These are phyloP conservation scores for Mastomys coucha DNA, from an alignment of 2,113 vertebrate genomes.

Conservation along the genomic window DNA sequence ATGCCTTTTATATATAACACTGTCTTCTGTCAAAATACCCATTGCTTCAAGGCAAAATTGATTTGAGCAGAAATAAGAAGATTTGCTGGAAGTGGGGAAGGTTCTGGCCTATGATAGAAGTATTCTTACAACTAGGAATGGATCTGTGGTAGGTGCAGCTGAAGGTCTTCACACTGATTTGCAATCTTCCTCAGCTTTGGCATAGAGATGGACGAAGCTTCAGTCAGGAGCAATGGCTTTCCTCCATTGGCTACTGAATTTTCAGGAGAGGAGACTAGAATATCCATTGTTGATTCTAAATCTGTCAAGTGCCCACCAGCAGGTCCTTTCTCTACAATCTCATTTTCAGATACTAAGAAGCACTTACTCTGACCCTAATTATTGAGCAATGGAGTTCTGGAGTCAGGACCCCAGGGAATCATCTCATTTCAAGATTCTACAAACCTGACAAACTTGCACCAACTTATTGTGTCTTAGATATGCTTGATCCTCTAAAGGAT, in stretches of 20 bases:
- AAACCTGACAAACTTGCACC: too few relatives aligned
- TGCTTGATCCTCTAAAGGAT: not conserved
- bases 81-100: not conserved
- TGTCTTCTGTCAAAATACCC: constrained; percentile 23
- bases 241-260: not conserved
- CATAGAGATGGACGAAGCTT: rapidly evolving
- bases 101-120: not conserved
- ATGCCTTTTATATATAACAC: not conserved
- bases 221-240: rapidly evolving
- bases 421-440: not conserved
- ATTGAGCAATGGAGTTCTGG: not conserved
- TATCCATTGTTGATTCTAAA: rapidly evolving
- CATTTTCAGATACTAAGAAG: not conserved
- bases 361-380: rapidly evolving
- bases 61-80: not conserved
- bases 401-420: not conserved
- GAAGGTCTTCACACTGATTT: not conserved
- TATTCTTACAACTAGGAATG: rapidly evolving
- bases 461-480: not conserved
- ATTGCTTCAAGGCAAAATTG: constrained; percentile 43
- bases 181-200: too few relatives aligned
- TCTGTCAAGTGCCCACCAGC: rapidly evolving
- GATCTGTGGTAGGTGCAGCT: rapidly evolving
- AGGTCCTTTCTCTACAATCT: not conserved
- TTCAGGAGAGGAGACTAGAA: not conserved